phyloP scores from a whole-genome alignment of 2,113 vertebrate genomes.

The Dicrurus megarhynchus region DNA sequence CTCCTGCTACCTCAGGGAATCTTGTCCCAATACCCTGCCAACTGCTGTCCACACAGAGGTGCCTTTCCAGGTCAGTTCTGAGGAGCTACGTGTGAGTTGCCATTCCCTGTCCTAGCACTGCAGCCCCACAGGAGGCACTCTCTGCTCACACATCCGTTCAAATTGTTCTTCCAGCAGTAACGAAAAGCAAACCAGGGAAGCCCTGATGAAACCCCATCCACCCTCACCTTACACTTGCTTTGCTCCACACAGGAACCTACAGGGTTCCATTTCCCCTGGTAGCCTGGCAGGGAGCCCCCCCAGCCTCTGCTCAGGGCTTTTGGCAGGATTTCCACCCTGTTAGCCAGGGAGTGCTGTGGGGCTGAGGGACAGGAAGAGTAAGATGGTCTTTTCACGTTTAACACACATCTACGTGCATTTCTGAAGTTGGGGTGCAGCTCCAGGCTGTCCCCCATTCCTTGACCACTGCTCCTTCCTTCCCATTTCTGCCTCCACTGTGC shows the following conservation, averaged over 20 bases:
- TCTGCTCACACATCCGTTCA: background rate
- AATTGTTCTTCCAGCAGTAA: background rate
- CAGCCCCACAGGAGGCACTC: slow-evolving; percentile 48
- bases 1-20: background rate
- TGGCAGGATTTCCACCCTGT: background rate
- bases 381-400: background rate
- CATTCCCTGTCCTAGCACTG: background rate
- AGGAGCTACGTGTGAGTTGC: background rate
- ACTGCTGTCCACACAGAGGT: background rate
- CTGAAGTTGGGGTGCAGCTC: background rate
- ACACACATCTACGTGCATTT: rapidly evolving
- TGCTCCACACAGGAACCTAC: background rate
- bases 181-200: background rate
- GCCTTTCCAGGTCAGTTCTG: background rate
- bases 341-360: background rate
- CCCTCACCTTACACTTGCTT: background rate
- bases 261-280: background rate
- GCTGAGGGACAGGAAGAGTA: background rate
- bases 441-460: background rate
- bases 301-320: background rate
- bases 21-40: background rate
- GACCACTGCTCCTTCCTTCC: background rate
- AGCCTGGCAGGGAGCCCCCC: background rate
- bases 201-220: background rate
- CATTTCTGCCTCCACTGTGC: background rate